Conservation (phyloP, 2,113 vertebrate species). For the Poicephalus meyeri region DNA sequence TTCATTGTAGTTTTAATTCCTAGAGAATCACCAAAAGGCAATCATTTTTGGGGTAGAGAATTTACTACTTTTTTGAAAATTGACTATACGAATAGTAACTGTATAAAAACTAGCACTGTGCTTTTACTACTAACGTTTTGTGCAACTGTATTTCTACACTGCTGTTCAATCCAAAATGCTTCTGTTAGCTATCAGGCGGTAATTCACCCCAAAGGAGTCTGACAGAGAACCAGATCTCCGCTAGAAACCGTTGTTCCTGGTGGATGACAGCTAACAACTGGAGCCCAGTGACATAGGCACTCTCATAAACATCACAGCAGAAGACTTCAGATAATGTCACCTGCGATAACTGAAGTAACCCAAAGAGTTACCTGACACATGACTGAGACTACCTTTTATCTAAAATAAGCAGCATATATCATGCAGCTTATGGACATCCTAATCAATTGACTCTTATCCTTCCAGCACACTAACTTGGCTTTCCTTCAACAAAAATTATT, state of each 20-base stretch:
- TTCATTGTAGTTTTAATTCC: neutral
- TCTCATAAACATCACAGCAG: neutral
- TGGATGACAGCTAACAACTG: neutral
- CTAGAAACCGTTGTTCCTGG: neutral
- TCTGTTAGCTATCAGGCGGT: neutral
- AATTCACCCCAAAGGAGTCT: neutral
- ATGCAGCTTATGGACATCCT: neutral
- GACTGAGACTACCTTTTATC: neutral
- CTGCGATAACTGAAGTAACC: accelerated
- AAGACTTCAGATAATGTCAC: neutral
- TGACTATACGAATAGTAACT: neutral
- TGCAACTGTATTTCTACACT: neutral
- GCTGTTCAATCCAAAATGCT: neutral
- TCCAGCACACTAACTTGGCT: neutral
- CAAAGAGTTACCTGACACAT: neutral
- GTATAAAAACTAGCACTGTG: neutral
- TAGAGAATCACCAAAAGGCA: neutral
- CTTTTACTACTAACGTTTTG: neutral
- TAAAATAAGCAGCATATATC: neutral
- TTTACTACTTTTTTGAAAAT: neutral
- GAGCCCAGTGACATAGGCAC: neutral
- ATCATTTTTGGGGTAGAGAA: neutral
- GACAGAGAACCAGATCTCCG: neutral
- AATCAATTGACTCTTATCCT: neutral
- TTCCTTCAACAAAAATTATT: neutral